phyloP scores from a whole-genome alignment of 2,113 vertebrate species.

The Phylloscopus trochilus region DNA sequence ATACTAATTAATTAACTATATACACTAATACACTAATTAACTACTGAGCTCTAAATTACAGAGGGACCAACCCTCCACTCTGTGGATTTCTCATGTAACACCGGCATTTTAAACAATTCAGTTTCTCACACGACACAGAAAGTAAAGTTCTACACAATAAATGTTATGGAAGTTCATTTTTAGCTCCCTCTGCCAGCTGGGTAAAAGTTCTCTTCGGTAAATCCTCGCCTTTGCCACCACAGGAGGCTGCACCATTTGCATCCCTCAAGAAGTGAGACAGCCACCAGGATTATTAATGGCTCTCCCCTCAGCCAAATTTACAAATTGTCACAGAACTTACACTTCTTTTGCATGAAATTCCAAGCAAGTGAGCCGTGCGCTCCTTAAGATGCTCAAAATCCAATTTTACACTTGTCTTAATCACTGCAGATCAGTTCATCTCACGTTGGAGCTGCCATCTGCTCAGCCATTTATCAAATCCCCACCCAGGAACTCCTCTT shows the following conservation, averaged over 20 bases:
- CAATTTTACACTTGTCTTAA: constrained; percentile 61
- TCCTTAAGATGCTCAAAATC: neutral
- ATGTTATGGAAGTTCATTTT: neutral
- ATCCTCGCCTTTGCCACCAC: neutral
- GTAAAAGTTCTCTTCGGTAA: neutral
- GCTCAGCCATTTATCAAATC: neutral
- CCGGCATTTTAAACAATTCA: accelerated
- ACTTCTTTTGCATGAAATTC: neutral
- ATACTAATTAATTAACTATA: neutral
- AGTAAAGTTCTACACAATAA: neutral
- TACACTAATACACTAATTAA: neutral
- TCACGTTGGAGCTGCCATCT: constrained; percentile 20
- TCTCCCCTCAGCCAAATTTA: neutral
- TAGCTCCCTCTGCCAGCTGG: neutral
- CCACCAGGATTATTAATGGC: neutral
- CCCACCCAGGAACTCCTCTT: neutral
- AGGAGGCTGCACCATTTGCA: neutral
- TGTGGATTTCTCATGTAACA: neutral
- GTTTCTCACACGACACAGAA: neutral
- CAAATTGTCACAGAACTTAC: neutral
- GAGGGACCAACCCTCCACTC: neutral
- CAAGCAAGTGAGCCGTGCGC: neutral
- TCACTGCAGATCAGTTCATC: constrained; percentile 20
- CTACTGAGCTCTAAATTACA: neutral
- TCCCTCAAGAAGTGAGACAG: neutral